phyloP scores from a whole-genome alignment of 2,113 vertebrate species.

The Corythoichthys haematopterus region DNA sequence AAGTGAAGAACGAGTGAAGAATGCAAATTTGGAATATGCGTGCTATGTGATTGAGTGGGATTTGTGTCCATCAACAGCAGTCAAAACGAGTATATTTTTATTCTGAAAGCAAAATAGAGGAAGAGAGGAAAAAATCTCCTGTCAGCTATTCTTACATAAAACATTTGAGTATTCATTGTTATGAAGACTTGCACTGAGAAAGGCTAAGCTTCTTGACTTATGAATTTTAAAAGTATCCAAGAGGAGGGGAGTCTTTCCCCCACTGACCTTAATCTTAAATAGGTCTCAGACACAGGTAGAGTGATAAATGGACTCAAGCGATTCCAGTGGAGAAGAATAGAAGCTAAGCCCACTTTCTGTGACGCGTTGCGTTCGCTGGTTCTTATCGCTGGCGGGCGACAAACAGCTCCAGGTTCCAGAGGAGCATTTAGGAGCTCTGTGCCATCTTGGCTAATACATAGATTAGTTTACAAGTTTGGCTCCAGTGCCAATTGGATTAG shows the following conservation, averaged over 20 bases:
- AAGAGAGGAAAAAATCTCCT: constrained; percentile 63
- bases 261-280: constrained; percentile 77
- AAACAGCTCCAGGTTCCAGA: constrained; percentile 67
- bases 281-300: constrained; percentile 77
- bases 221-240: constrained; percentile 72
- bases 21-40: constrained; percentile 24
- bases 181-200: constrained; percentile 68
- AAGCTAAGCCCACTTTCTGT: constrained; percentile 61
- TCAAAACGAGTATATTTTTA: constrained; percentile 40
- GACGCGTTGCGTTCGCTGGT: constrained; percentile 40
- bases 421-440: constrained; percentile 38
- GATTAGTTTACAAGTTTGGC: constrained; percentile 80
- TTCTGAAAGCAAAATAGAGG: constrained; percentile 44
- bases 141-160: constrained; percentile 78
- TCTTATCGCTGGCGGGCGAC: constrained; percentile 66
- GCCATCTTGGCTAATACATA: constrained; percentile 73
- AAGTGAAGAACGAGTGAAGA: constrained; percentile 12
- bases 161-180: constrained; percentile 76
- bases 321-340: constrained; percentile 63
- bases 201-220: constrained; percentile 79
- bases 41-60: constrained; percentile 54
- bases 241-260: constrained; percentile 49
- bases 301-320: constrained; percentile 68
- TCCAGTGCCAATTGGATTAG: constrained; percentile 75
- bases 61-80: constrained; percentile 53